These are phyloP conservation scores for Enteromius afrohamiltoni DNA, from an alignment of 2,797 vertebrate species.

Conservation along the genomic window DNA sequence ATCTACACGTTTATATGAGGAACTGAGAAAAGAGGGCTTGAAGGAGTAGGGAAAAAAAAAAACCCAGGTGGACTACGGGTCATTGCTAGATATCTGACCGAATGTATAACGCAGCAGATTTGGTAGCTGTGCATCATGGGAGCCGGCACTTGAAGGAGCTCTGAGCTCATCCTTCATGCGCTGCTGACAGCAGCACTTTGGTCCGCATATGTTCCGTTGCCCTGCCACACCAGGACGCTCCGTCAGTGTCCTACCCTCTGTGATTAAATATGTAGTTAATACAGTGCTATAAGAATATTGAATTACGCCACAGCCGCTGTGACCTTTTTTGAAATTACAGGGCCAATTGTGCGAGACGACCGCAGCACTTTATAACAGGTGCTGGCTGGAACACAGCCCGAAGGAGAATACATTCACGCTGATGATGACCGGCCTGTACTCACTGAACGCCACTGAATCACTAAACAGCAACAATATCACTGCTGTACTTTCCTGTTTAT, in stretches of 20 bases:
- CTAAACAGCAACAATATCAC: background rate
- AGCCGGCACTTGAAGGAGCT: constrained; percentile 7
- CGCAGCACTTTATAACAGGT: constrained; percentile 76
- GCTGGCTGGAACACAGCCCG: constrained; percentile 69
- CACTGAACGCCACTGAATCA: background rate
- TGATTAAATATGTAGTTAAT: constrained; percentile 84
- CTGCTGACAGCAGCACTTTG: constrained; percentile 44
- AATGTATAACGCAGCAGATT: background rate
- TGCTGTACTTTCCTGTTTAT: constrained; percentile 15
- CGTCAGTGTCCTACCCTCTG: constrained; percentile 63
- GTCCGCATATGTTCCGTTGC: constrained; percentile 52
- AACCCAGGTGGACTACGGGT: background rate
- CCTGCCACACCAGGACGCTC: constrained; percentile 67
- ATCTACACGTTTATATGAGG: background rate
- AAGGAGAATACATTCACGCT: constrained; percentile 72
- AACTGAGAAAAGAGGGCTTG: background rate
- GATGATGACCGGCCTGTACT: constrained; percentile 13
- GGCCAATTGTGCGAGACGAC: constrained; percentile 78
- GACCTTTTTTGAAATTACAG: constrained; percentile 84
- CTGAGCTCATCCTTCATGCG: constrained; percentile 42
- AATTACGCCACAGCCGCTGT: constrained; percentile 78
- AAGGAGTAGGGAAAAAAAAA: background rate
- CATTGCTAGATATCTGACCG: constrained; percentile 7
- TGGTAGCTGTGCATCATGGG: constrained; percentile 14
- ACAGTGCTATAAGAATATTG: constrained; percentile 78